Conservation (phyloP, 2,797 vertebrate species). For the Furcifer pardalis region DNA sequence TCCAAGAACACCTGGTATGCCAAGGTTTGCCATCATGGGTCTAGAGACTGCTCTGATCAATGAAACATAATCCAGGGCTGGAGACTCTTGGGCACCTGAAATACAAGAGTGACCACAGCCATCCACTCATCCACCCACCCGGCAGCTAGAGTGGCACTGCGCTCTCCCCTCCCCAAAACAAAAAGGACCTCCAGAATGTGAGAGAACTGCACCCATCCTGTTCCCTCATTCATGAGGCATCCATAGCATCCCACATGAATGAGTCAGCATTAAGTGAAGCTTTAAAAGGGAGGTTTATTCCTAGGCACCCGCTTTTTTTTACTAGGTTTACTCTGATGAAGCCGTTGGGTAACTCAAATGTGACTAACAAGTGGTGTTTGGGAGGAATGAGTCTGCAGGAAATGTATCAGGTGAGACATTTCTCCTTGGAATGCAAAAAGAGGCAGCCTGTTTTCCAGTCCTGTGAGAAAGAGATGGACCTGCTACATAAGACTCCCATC, state of each 20-base stretch:
- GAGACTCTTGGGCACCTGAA: too few relatives aligned
- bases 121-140: background rate
- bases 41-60: too few relatives aligned
- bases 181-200: too few relatives aligned
- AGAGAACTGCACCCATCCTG: background rate
- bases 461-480: constrained; percentile 52
- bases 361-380: constrained; percentile 58
- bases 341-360: constrained; percentile 66
- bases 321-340: constrained; percentile 67
- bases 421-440: constrained; percentile 64
- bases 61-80: too few relatives aligned
- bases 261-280: background rate
- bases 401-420: constrained; percentile 71
- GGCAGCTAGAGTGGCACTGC: rapidly evolving
- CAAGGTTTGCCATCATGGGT: too few relatives aligned
- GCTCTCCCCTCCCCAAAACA: background rate
- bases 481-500: background rate
- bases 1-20: too few relatives aligned
- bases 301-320: background rate
- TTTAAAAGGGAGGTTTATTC: background rate
- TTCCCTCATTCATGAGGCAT: background rate
- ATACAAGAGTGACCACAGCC: too few relatives aligned
- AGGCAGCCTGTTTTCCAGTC: constrained; percentile 62
- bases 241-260: background rate
- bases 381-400: constrained; percentile 77